A percentile compares a stretch with the other conserved stretches of the same genome.
Evolutionary conservation across 2,888 invertebrate species (phyloP).

Genomic region (Resseliella maxima): DNA sequence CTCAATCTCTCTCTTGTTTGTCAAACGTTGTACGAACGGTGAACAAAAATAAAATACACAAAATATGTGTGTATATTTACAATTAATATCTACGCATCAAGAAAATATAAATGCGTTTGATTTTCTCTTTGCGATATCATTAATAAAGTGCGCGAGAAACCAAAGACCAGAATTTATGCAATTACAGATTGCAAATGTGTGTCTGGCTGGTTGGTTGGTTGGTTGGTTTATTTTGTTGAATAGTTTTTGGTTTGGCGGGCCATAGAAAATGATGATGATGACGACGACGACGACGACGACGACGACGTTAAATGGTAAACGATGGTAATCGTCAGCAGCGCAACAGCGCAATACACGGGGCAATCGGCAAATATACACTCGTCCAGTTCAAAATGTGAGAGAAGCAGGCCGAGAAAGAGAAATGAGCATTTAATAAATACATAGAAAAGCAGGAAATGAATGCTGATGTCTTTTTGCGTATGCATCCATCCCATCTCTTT

Average conservation of each 20-base stretch:
- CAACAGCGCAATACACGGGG: background rate
- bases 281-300: background rate
- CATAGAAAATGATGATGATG: background rate
- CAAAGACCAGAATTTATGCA: constrained; percentile 48
- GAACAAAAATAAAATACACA: background rate
- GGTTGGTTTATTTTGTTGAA: too few species aligned
- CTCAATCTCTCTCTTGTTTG: background rate
- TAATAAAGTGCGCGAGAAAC: constrained; percentile 44
- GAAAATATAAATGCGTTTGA: constrained; percentile 54
- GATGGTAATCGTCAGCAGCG: background rate
- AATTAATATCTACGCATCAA: constrained; percentile 53
- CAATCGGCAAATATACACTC: too few species aligned
- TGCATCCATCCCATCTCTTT: background rate
- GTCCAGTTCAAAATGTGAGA: too few species aligned
- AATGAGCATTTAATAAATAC: constrained; percentile 51
- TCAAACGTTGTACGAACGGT: background rate
- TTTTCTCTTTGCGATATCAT: constrained; percentile 49
- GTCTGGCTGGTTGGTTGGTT: constrained; percentile 51
- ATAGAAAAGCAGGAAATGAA: constrained; percentile 51
- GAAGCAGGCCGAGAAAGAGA: constrained; percentile 3
- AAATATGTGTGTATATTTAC: constrained; percentile 23
- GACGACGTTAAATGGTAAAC: background rate
- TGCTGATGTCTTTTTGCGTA: constrained; percentile 48
- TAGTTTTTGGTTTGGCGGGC: constrained; percentile 13
- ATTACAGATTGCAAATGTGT: constrained; percentile 53